Evolutionary conservation across 2,888 invertebrate species (phyloP), one percentile per base, ranked within the genome.

Genomic region (Ophion costatus): DNA sequence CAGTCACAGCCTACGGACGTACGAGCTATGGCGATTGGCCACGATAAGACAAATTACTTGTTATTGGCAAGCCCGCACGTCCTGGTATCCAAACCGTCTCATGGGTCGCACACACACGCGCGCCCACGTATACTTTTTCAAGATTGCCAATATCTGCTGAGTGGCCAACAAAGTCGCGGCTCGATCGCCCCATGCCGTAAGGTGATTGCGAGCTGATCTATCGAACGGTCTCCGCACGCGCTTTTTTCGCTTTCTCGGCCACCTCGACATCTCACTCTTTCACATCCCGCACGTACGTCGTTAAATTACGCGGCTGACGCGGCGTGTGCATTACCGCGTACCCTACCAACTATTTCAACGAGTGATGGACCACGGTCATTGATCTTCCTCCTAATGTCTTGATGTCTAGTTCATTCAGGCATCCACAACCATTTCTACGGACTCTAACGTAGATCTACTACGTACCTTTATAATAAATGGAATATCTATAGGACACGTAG

Each of bases 311-410:
- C 42, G 80, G 42, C 38, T 42, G 59, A 77, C 67, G 59, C 57
- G 59, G 17, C 51, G 51, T 0, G 20, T 70, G 29, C 42, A 77
- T n/a, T 38, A 14, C 42, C 20, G 22, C 33, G 29, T 51, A 61
- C 24, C 70, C 20, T 51, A 33, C 11, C 38, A 24, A 67, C 56
- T 38, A 76, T 80, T 80, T 66, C 17, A 67, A 59, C 17, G 38
- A 67, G 5, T 14, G 59, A 83, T 66, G 59, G 51, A 76, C 56
- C 61, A 22, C 63, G 45, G 63, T 77, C 80, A 81, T 81, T 77
- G 73, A 83, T 83, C 71, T 71, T 57, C 20, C 51, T 38, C 3
- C 20, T 38, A 77, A 51, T 51, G 51, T 17, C 17, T 78, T 22
- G 51, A 38, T 77, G 66, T 67, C 14, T 73, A 38, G 66, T 82